These are phyloP conservation scores for Neogobius melanostomus DNA, from an alignment of 2,113 vertebrate species.

Conservation along the genomic window DNA sequence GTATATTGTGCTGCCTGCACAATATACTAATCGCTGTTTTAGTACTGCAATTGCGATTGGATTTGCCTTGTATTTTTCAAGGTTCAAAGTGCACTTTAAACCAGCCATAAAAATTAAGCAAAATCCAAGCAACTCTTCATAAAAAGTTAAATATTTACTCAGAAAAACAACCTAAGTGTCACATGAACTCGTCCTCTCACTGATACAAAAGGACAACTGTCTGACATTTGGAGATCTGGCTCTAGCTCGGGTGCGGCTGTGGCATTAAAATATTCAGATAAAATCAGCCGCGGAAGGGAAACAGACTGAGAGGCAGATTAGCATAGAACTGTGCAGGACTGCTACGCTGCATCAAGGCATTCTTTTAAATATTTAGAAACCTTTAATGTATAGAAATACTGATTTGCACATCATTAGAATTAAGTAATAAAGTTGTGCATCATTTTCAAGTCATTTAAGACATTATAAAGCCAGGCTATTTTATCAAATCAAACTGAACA, in stretches of 20 bases:
- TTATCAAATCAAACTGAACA: no score
- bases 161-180: neutral
- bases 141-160: neutral
- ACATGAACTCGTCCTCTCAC: neutral
- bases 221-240: neutral
- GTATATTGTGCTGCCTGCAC: no score
- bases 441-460: no score
- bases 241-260: neutral
- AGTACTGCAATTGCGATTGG: no score
- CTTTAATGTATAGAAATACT: neutral
- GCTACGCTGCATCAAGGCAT: neutral
- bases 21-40: no score
- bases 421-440: no score
- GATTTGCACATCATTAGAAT: no score
- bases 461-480: no score
- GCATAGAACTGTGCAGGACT: neutral
- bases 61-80: no score
- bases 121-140: neutral
- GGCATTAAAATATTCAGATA: constrained; percentile 3
- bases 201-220: neutral
- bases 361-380: neutral
- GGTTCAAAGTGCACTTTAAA: neutral
- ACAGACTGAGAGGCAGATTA: neutral
- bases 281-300: neutral
- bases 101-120: neutral